These are phyloP conservation scores for Eurypyga helias DNA, from an alignment of 2,113 vertebrate genomes.

Conservation along the genomic window DNA sequence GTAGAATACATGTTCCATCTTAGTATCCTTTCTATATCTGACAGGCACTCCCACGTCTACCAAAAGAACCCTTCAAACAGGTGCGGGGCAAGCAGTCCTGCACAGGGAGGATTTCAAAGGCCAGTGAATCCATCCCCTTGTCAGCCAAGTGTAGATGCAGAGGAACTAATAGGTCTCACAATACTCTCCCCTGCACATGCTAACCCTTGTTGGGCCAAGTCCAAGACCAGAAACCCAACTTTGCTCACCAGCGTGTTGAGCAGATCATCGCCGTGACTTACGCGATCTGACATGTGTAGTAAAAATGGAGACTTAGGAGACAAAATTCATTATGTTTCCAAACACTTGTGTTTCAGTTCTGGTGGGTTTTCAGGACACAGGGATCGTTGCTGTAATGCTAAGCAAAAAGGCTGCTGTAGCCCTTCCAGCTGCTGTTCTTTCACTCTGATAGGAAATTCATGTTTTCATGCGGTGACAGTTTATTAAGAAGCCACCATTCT, in stretches of 20 bases:
- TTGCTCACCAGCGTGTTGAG: rapidly evolving
- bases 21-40: neutral
- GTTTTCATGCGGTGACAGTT: neutral
- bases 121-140: neutral
- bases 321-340: neutral
- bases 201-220: neutral
- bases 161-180: neutral
- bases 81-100: neutral
- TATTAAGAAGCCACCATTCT: neutral
- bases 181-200: neutral
- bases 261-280: neutral
- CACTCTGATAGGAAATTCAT: neutral
- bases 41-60: neutral
- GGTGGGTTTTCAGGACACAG: neutral
- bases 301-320: neutral
- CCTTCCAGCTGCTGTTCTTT: neutral
- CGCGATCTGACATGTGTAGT: rapidly evolving
- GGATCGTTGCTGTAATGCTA: neutral
- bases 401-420: neutral
- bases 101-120: neutral
- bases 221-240: neutral
- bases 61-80: neutral
- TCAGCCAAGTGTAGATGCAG: rapidly evolving
- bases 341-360: neutral
- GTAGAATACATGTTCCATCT: neutral